Evolutionary conservation across 2,797 vertebrate species (phyloP), one percentile per base, ranked within the genome.

Genomic region (Mionectes olivaceus): DNA sequence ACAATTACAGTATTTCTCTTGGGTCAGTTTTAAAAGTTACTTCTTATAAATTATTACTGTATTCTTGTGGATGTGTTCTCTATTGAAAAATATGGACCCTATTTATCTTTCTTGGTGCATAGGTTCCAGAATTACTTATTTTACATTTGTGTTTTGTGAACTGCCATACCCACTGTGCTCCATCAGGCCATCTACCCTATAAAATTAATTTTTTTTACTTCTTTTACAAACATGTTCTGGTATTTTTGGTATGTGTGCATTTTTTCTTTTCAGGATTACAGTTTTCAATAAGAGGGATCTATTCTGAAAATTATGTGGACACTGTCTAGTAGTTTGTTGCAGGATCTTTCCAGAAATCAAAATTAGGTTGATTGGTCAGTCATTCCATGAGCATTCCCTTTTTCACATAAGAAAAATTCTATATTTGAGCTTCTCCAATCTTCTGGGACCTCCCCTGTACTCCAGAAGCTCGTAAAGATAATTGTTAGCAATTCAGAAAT

Each of bases 391-490:
- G 39, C 69, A 60, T 19, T 94, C 25, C 11, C 24, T 71, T 25
- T 30, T 79, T 37, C 21, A 49, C 32, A 76, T 69, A 74, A 82
- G 55, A 41, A 5, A 63, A 52, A 79, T 70, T 49, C 60, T 89
- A 0, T 70, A 41, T 68, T 83, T 94, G 60, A 12, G 28, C 49
- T 92, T 92, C 44, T 87, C 3, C 19, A 59, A 27, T 89, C 60
- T 53, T 70, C 49, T 70, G 64, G 61, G 77, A 85, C 50, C 24
- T 80, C 41, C 44, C 12, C 17, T 85, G 52, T 70, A 35, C 27
- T 94, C 56, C 49, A 91, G 71, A 83, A 90, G 21, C 78, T 80
- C 76, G 46, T 94, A 83, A 92, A 91, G 50, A 64, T 91, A 74
- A 89, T 87, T 56, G 39, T 80, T 87, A 85, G 67, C 85, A 46